Conservation (phyloP, 2,113 vertebrate genomes). For the Sula dactylatra region DNA sequence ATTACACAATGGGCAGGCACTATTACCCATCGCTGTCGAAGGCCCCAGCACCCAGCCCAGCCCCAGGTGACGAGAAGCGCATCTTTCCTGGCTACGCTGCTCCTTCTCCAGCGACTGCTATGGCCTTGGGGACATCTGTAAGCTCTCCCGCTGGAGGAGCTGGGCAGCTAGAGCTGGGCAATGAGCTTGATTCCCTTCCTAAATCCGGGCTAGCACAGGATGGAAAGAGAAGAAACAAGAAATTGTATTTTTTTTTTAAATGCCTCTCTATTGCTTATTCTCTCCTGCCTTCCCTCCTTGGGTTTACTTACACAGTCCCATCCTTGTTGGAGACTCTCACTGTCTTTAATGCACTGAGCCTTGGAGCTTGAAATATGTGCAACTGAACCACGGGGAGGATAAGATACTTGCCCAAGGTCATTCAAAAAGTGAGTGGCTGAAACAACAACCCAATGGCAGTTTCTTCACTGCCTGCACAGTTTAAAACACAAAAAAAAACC, state of each 20-base stretch:
- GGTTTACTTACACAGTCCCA: background rate
- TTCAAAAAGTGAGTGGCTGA: background rate
- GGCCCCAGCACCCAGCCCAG: background rate
- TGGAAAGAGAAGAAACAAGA: background rate
- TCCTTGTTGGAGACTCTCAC: background rate
- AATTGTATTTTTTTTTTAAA: background rate
- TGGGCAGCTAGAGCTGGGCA: background rate
- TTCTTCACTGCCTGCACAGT: background rate
- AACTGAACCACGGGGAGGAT: fast-evolving
- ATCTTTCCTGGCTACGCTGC: background rate
- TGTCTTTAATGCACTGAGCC: background rate
- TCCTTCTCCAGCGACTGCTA: background rate
- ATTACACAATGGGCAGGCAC: background rate
- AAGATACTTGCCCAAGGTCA: background rate
- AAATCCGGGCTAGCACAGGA: background rate
- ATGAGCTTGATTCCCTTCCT: background rate
- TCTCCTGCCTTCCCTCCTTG: background rate
- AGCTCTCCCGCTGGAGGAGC: background rate
- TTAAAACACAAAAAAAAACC: too few relatives aligned
- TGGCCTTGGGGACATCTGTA: background rate
- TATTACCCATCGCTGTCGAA: fast-evolving
- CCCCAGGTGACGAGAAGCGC: background rate
- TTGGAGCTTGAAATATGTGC: background rate
- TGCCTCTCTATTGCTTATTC: background rate
- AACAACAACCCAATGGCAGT: background rate